Percentiles rank a stretch among this genome's conserved stretches.
phyloP scores from a whole-genome alignment of 2,888 invertebrate species.

The Caenorhabditis afra region DNA sequence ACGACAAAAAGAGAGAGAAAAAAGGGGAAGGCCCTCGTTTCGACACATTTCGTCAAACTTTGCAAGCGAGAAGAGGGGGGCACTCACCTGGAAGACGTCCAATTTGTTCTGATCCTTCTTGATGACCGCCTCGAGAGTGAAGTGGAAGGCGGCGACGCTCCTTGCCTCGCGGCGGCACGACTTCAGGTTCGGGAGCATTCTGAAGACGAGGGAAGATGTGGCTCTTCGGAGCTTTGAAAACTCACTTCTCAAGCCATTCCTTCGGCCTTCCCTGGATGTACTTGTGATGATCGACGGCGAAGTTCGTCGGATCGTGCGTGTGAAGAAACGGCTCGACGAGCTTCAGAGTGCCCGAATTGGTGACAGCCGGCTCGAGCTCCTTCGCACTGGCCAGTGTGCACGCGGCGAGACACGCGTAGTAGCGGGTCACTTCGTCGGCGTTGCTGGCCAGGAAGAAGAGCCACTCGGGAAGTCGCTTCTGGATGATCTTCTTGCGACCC shows the following conservation, averaged over 20 bases:
- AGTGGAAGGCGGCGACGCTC: constrained; percentile 96
- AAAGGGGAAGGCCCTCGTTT: constrained; percentile 24
- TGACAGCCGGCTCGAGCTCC: constrained; percentile 96
- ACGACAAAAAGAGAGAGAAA: constrained; percentile 1
- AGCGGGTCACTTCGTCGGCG: constrained; percentile 94
- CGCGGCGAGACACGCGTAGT: constrained; percentile 98
- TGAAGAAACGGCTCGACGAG: constrained; percentile 97
- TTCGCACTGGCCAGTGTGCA: constrained; percentile 84
- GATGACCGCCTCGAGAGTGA: constrained; percentile 98
- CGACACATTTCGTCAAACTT: constrained; percentile 42
- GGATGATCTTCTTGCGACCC: constrained; percentile 82
- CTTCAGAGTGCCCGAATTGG: constrained; percentile 95
- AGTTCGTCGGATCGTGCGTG: constrained; percentile 93
- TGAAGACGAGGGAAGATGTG: constrained; percentile 48
- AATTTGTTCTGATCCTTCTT: constrained; percentile 85
- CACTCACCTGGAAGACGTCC: constrained; percentile 75
- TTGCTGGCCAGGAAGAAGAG: constrained; percentile 92
- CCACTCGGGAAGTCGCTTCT: constrained; percentile 85
- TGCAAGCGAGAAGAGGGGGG: neutral
- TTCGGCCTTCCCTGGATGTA: constrained; percentile 83
- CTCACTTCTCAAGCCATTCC: constrained; percentile 76
- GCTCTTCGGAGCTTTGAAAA: neutral
- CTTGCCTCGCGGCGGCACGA: constrained; percentile 96
- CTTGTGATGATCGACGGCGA: constrained; percentile 85
- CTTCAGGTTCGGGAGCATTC: constrained; percentile 92